Percentiles rank a stretch among this genome's conserved stretches.
Conservation (phyloP, 2,888 invertebrate genomes). For the Epinotia nisella region DNA sequence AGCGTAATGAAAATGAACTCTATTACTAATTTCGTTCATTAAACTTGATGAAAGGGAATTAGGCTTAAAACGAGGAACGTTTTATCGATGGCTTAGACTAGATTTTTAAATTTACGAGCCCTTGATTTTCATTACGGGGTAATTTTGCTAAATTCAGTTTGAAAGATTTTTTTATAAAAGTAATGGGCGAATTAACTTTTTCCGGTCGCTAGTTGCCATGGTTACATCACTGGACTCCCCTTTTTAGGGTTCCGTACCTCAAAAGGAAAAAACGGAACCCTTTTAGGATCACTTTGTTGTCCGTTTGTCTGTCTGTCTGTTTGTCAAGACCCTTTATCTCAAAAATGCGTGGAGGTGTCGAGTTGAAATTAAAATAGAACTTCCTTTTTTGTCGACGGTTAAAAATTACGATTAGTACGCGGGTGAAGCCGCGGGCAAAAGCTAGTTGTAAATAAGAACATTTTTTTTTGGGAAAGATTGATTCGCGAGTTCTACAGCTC, state of each 20-base stretch:
- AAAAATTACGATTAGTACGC: too few species aligned
- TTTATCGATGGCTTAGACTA: slow-evolving; percentile 19
- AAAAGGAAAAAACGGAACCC: neutral
- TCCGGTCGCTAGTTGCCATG: too few species aligned
- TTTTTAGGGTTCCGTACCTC: neutral
- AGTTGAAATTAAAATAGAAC: too few species aligned
- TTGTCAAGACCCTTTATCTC: too few species aligned
- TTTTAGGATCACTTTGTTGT: neutral
- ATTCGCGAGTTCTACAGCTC: neutral
- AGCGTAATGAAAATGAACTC: slow-evolving; percentile 33
- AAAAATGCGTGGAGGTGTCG: too few species aligned
- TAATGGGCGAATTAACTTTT: neutral
- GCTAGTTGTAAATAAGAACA: too few species aligned
- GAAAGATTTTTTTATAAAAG: neutral
- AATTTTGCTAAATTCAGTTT: slow-evolving; percentile 7
- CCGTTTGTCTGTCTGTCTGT: too few species aligned
- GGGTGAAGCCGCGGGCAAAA: too few species aligned
- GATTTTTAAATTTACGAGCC: slow-evolving; percentile 19
- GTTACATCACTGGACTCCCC: too few species aligned
- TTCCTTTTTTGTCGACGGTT: too few species aligned
- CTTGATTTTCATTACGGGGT: slow-evolving; percentile 19
- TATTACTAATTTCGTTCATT: slow-evolving; percentile 39
- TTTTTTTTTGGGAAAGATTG: too few species aligned
- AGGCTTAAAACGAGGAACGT: slow-evolving; percentile 14
- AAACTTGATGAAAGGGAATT: slow-evolving; percentile 32